Evolutionary conservation across 2,888 invertebrate genomes (phyloP), one percentile per base, ranked within the genome.

Genomic region (Autographa pulchrina): DNA sequence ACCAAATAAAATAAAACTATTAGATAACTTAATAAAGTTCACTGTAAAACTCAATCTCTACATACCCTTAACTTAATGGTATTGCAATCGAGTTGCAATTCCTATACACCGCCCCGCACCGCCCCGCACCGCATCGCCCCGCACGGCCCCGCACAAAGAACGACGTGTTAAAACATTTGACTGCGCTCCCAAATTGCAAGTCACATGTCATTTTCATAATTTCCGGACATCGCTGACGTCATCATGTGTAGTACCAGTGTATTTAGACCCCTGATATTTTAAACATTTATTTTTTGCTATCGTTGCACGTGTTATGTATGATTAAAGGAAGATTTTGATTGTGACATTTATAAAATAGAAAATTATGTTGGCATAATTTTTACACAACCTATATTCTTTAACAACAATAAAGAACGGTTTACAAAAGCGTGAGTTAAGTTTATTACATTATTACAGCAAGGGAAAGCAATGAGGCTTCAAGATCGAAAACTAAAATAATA

Each of bases 201-300:
- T 81, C 82, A 83, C 78, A 85, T 80, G 82, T 84, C 82, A 87
- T 86, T 88, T 83, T 86, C 86, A 86, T 87, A 86, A 86, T 87
- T 83, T 84, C 84, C 84, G 74, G 81, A 75, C 78, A 66, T 18
- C 56, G 72, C 65, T 70, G 75, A 68, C 74, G 72, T 67, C 77
- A 70, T 59, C 68, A 62, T 63, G 62, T 77, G 63, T 68, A 67
- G 72, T 78, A 84, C 85, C 73, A 76, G 43, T 66, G 65, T 62
- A 65, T 6, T 13, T 2, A 78, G 80, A 82, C 70, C 80, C 41
- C 74, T 66, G 54, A 6, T 54, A 56, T 65, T 62, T 52, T 41
- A 41, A 69, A 62, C 56, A 18, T 54, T 13, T 32, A 20, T 38
- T 64, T 16, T 56, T 75, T 65, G 20, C 25, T 41, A 18, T 61